Conservation (phyloP, 2,797 vertebrate genomes). For the Tauraco hartlaubi region DNA sequence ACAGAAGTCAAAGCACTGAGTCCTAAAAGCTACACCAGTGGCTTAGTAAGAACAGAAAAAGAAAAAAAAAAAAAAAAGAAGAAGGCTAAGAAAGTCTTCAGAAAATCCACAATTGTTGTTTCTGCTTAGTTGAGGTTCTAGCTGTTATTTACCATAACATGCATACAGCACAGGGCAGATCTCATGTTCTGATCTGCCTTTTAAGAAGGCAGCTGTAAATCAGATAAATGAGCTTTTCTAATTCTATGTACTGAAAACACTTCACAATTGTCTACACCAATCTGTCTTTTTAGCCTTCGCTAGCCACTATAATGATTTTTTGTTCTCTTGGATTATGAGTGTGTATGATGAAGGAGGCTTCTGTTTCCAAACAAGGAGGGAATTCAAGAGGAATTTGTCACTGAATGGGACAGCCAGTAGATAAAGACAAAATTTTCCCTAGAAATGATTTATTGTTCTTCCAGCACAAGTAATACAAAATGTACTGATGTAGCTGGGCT, state of each 20-base stretch:
- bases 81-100: neutral
- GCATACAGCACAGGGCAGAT: neutral
- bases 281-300: constrained; percentile 11
- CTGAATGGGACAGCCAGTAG: neutral
- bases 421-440: neutral
- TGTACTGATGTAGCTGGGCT: neutral
- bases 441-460: constrained; percentile 9
- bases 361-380: constrained; percentile 37
- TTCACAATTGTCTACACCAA: neutral
- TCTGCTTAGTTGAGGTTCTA: neutral
- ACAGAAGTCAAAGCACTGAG: neutral
- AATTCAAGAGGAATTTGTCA: constrained; percentile 39
- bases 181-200: constrained; percentile 3
- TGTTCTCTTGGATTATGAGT: constrained; percentile 41
- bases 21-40: neutral
- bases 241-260: constrained; percentile 1
- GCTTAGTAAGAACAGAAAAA: neutral
- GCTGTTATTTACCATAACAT: neutral
- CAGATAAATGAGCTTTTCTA: constrained; percentile 30
- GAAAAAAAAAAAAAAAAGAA: neutral
- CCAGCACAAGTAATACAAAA: neutral
- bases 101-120: neutral
- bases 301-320: constrained; percentile 31
- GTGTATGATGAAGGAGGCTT: constrained; percentile 3
- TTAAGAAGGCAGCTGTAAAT: constrained; percentile 27